These are phyloP conservation scores for Cotesia congregata DNA, from an alignment of 2,888 invertebrate genomes.

Conservation along the genomic window DNA sequence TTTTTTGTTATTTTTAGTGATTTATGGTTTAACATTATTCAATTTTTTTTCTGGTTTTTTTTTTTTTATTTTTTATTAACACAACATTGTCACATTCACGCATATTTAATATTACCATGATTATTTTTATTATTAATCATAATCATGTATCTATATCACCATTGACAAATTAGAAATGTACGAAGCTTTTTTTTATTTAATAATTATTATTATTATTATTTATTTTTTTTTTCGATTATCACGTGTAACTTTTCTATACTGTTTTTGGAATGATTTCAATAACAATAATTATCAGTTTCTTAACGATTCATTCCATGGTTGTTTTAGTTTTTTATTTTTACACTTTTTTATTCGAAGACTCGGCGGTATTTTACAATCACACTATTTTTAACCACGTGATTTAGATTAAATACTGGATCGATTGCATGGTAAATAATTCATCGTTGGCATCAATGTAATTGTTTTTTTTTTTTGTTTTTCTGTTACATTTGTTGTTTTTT, in stretches of 20 bases:
- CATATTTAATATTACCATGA: conserved; percentile 35
- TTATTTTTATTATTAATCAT: conserved; percentile 6
- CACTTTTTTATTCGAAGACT: conserved; percentile 4
- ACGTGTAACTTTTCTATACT: conserved; percentile 42
- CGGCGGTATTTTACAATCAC: conserved; percentile 38
- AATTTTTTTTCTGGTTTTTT: conserved; percentile 30
- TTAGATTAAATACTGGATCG: conserved; percentile 46
- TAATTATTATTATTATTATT: conserved; percentile 15
- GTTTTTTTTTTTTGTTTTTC: conserved; percentile 18
- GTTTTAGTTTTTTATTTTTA: conserved; percentile 7
- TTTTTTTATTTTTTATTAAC: conserved; percentile 24
- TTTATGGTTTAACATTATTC: conserved; percentile 28
- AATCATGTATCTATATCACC: conserved; percentile 39
- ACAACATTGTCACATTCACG: conserved; percentile 32
- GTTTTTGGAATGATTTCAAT: conserved; percentile 5
- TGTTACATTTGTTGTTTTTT: background rate
- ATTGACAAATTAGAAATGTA: conserved; percentile 56
- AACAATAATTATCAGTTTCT: too few relatives aligned
- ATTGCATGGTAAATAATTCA: conserved; percentile 52
- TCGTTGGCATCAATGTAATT: conserved; percentile 10
- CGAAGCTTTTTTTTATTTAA: conserved; percentile 44
- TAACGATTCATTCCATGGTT: too few relatives aligned
- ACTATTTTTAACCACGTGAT: background rate
- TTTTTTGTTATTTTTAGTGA: conserved; percentile 43
- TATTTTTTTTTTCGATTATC: conserved; percentile 30